Base-by-base conservation (phyloP, 2,113 vertebrate species). In the Cisticola juncidis region DNA sequence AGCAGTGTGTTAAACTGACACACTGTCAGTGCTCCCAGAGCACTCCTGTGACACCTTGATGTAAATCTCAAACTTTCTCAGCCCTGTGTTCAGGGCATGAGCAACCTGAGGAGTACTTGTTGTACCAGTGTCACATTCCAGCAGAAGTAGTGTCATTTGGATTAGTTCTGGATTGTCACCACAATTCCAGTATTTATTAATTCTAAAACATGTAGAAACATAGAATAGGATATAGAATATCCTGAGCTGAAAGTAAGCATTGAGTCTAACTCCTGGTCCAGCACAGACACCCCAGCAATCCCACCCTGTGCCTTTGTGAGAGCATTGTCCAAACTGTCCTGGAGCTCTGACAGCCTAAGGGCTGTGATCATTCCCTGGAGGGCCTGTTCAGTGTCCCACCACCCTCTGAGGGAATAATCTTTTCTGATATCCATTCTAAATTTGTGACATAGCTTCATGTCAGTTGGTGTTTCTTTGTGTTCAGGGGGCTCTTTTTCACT, bases 181-280 rank as follows among this genome's bases (percentile, higher is more conserved):
- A 36, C 18, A 76, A 9, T 64, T 56, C 8, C 17, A 51, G 12
- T n/a, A 18, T 77, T 85, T 68, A 7, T 53, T 68, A 24, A 15
- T 56, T 71, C 29, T 71, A 3, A 33, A 85, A 19, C 2, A 1
- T 56, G 33, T 11, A 31, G 62, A 38, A 76, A 61, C 38, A 25
- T 14, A 22, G 40, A 35, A 16, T 3, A 48, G 56, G 7, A 19
- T 69, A 9, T 33, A 33, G 31, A 69, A 28, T 62, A 42, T 54
- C 12, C 47, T 69, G 42, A 54, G 11, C 1, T 61, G 35, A 31
- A 42, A 36, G 22, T 68, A 53, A 56, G 48, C 12, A 42, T 28
- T 0, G 0, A 62, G 40, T 36, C 22, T 29, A 61, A 0, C 25
- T 3, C 29, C 25, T 16, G 3, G 0, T 35, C 14, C 18, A 48